Conservation (phyloP, 2,113 vertebrate species). For the Uropsilus gracilis region DNA sequence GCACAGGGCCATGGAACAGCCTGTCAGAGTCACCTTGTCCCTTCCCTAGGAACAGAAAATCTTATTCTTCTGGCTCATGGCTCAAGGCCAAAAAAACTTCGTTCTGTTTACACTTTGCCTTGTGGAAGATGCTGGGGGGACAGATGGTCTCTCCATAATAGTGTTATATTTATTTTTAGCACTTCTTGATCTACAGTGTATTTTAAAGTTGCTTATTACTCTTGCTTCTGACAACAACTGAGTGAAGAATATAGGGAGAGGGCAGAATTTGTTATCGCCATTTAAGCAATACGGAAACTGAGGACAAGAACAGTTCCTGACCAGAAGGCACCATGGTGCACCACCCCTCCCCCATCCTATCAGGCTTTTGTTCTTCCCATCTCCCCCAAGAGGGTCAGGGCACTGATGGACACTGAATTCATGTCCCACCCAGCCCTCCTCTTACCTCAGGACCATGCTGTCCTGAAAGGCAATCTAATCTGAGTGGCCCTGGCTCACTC, state of each 20-base stretch:
- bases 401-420: neutral
- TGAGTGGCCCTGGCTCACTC: neutral
- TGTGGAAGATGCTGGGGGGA: neutral
- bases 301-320: neutral
- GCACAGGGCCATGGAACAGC: rapidly evolving
- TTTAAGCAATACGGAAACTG: slow-evolving; percentile 1
- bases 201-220: neutral
- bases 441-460: neutral
- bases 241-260: neutral
- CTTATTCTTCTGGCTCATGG: neutral
- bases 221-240: neutral
- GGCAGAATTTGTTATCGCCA: neutral
- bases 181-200: neutral
- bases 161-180: slow-evolving; percentile 33
- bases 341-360: neutral
- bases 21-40: neutral
- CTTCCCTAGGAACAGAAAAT: neutral
- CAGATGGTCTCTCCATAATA: neutral
- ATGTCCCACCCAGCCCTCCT: rapidly evolving
- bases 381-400: neutral
- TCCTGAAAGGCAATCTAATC: neutral
- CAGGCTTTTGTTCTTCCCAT: neutral
- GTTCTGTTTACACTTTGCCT: slow-evolving; percentile 54
- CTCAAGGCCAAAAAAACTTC: neutral
- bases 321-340: rapidly evolving